Base-by-base conservation (phyloP, 1,140 invertebrate species). In the Diachasma alloeum region DNA sequence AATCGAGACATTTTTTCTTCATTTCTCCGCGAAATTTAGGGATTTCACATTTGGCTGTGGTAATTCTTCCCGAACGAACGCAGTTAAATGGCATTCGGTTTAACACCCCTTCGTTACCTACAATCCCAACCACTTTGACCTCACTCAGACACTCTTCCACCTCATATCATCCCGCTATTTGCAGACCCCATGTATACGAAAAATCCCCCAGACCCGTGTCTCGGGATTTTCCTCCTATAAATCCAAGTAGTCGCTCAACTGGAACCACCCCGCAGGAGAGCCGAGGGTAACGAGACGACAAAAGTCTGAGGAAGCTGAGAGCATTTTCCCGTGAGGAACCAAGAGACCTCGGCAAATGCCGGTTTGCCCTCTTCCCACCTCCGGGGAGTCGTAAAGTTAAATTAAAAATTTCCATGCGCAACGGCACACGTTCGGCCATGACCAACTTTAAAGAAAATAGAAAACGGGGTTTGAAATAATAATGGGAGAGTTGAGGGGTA, bases 391-490 rank as follows among this genome's bases (percentile, higher is more conserved):
- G 82, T 80, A 83, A 83, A 83, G 79, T 83, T 81, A 83, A 83
- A 83, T 82, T 82, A 83, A 83, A 83, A 83, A 82, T 83, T 81
- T 82, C 79, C 76, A 79, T 79, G 81, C 78, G 70, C 70, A 46
- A 72, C 63, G 72, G n/a, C 48, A 56, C 56, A 42, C 10, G 4
- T 4, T 17, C 17, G 48, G 15, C 48, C 48, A 53, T 19, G 11
- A 19, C 48, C 17, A 19, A 19, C 48, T 53, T 19, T 9, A 46
- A 53, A 46, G 59, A 44, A 42, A 10, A 22, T 44, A 37, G 74
- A 42, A 31, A 6, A 77, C 6, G 53, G 17, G 63, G 67, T 31
- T 46, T 56, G 4, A 53, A 24, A 15, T 37, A 56, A 73, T 26
- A 15, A n/a, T 53, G 46, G 31, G 31, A 3, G 31, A 31, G 2